Evolutionary conservation across 2,888 invertebrate species (phyloP).

Genomic region (Spisula solida): DNA sequence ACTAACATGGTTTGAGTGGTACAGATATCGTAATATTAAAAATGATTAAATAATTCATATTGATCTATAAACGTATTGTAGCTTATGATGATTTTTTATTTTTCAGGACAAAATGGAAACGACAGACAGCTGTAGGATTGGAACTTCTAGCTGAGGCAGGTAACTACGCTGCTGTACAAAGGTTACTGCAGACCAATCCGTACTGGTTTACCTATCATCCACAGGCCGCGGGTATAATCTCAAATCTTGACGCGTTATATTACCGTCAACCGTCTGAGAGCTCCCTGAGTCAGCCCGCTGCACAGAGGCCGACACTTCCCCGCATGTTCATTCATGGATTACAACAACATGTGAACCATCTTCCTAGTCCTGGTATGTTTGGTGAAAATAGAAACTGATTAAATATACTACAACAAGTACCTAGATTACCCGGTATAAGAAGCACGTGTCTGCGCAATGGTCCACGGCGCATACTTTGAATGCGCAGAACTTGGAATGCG

Average conservation of each 20-base stretch:
- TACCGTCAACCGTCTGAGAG: conserved; percentile 67
- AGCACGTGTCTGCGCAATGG: background rate
- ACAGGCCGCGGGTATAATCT: conserved; percentile 82
- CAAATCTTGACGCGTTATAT: conserved; percentile 85
- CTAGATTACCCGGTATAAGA: background rate
- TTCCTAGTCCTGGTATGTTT: conserved; percentile 78
- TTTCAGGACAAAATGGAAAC: conserved; percentile 98
- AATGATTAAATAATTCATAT: no score
- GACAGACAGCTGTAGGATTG: conserved; percentile 98
- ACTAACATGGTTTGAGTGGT: no score
- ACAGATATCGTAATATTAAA: no score
- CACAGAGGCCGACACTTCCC: conserved; percentile 83
- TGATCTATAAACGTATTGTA: no score
- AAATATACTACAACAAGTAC: no score
- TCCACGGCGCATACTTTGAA: background rate
- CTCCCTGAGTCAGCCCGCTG: conserved; percentile 61
- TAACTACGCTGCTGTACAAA: conserved; percentile 99
- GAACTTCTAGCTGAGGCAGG: conserved; percentile 99
- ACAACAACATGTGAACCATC: conserved; percentile 82
- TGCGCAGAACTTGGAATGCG: background rate
- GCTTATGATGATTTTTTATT: background rate
- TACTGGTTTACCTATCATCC: conserved; percentile 87
- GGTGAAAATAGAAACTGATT: conserved; percentile 76
- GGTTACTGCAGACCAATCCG: conserved; percentile 90
- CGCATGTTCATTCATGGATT: conserved; percentile 85